Conservation (phyloP, 2,888 invertebrate species). For the Timandra comae region DNA sequence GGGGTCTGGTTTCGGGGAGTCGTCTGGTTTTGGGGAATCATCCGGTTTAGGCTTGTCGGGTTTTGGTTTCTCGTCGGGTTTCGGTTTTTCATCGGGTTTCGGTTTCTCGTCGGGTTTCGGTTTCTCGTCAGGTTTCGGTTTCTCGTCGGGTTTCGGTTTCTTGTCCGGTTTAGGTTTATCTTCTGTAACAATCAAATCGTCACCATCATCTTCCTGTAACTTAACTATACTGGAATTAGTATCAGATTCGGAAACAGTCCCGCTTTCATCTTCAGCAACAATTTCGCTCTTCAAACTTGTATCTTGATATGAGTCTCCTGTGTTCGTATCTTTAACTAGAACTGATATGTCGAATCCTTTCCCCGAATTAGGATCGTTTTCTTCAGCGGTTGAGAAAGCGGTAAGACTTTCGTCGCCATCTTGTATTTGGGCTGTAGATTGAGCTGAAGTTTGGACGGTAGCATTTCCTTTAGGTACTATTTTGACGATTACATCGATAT, state of each 20-base stretch:
- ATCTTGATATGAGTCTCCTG: neutral
- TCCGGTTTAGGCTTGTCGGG: too few species aligned
- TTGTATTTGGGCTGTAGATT: slow-evolving; percentile 3
- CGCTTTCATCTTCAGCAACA: slow-evolving; percentile 3
- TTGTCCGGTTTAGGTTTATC: neutral
- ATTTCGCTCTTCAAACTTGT: slow-evolving; percentile 9
- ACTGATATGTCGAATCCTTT: slow-evolving; percentile 5
- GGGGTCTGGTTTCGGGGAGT: neutral
- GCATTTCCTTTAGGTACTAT: neutral
- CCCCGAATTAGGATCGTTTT: slow-evolving; percentile 3
- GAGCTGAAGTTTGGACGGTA: slow-evolving; percentile 4
- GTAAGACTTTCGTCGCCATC: slow-evolving; percentile 2
- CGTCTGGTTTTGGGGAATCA: neutral
- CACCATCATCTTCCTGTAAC: slow-evolving; percentile 1
- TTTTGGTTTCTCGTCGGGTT: too few species aligned
- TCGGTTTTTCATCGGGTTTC: neutral
- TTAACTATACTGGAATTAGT: slow-evolving; percentile 5
- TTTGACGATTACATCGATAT: slow-evolving; percentile 8
- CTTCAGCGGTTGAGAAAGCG: slow-evolving; percentile 5
- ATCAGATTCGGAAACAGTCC: slow-evolving; percentile 5
- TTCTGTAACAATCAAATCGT: slow-evolving; percentile 11
- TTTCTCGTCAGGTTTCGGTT: neutral
- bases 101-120: neutral
- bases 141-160: too few species aligned
- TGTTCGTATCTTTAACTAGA: slow-evolving; percentile 2